Evolutionary conservation across 2,888 invertebrate species (phyloP).

Genomic region (Hedya salicella): DNA sequence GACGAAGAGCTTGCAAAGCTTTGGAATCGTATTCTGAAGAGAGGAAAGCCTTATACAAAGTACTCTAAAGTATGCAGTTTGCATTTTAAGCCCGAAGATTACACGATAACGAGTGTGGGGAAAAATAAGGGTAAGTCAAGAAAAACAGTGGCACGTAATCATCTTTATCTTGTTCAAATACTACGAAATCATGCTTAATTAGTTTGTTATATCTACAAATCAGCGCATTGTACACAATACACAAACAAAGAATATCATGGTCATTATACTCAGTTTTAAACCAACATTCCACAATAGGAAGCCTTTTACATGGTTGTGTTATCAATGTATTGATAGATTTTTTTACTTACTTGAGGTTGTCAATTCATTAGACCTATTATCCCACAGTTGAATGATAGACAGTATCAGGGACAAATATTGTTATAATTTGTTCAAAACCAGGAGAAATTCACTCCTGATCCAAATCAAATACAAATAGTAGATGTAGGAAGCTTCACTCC

Average conservation of each 20-base stretch:
- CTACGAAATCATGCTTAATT: slow-evolving; percentile 18
- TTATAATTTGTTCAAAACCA: too few relatives aligned
- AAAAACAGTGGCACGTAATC: slow-evolving; percentile 18
- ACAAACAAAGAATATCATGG: not conserved
- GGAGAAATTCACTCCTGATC: too few relatives aligned
- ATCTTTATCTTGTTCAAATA: slow-evolving; percentile 16
- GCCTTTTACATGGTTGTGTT: not conserved
- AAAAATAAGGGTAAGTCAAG: slow-evolving; percentile 74
- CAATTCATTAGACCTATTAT: too few relatives aligned
- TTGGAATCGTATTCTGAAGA: slow-evolving; percentile 78
- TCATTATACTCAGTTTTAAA: not conserved
- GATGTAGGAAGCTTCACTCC: too few relatives aligned
- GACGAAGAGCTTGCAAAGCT: slow-evolving; percentile 74
- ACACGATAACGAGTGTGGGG: slow-evolving; percentile 75
- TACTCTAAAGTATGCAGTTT: slow-evolving; percentile 82
- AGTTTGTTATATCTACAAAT: slow-evolving; percentile 3
- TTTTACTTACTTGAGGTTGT: too few relatives aligned
- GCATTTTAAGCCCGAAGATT: slow-evolving; percentile 78
- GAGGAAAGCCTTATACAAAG: slow-evolving; percentile 81
- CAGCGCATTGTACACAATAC: too few relatives aligned
- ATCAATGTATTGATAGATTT: not conserved
- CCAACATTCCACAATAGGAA: not conserved
- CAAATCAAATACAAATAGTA: too few relatives aligned
- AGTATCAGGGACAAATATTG: too few relatives aligned
- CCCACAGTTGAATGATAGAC: too few relatives aligned